Percentiles rank a stretch among this genome's conserved stretches.
These are phyloP conservation scores for Myioborus melanocephalus DNA, from an alignment of 2,797 vertebrate genomes.

Conservation along the genomic window DNA sequence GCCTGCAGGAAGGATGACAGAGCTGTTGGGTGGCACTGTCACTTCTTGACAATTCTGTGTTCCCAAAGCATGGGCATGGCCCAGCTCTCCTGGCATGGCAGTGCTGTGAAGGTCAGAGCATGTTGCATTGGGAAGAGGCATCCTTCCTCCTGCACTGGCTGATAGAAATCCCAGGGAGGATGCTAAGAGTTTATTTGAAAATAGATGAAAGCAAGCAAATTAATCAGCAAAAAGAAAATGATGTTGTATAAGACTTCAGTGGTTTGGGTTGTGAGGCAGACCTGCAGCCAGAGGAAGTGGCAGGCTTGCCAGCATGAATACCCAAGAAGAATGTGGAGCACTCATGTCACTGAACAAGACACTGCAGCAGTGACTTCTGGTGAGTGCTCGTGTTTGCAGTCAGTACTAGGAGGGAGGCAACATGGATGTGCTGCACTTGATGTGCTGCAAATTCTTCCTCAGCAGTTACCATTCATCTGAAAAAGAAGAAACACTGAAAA, in stretches of 20 bases:
- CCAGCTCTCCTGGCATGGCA: not conserved
- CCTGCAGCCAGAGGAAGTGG: not conserved
- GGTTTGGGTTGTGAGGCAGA: not conserved
- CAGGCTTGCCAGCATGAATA: not conserved
- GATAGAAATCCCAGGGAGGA: conserved; percentile 14
- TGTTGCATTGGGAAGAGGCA: not conserved
- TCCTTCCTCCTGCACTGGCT: not conserved
- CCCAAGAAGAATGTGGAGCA: not conserved
- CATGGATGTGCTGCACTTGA: not conserved
- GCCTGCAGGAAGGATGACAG: not conserved
- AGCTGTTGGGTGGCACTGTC: not conserved
- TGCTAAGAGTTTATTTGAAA: conserved; percentile 40
- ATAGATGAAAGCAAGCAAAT: conserved; percentile 49
- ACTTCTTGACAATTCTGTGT: not conserved
- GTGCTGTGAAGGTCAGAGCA: not conserved
- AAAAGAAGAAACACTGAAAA: not conserved
- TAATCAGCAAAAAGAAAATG: conserved; percentile 22
- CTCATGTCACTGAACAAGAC: not conserved
- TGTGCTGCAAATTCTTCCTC: not conserved
- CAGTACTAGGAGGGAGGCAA: not conserved
- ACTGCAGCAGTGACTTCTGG: not conserved
- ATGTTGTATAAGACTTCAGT: not conserved
- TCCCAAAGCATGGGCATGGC: not conserved
- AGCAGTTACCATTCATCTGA: not conserved
- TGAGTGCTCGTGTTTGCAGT: not conserved